phyloP scores from a whole-genome alignment of 2,113 vertebrate genomes.

The Cyrtonyx montezumae region DNA sequence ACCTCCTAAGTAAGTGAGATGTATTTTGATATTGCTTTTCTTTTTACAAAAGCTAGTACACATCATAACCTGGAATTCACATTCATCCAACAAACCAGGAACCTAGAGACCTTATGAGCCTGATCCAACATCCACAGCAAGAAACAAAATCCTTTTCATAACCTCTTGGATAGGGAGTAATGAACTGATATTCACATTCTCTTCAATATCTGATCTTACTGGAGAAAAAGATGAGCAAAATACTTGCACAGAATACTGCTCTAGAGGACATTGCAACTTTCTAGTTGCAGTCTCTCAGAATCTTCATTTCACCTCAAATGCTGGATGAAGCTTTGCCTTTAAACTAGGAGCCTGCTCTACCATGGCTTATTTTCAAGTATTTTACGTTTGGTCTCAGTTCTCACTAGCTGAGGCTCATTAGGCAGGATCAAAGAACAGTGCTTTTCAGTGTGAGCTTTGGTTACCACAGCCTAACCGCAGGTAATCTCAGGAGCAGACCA shows the following conservation, averaged over 20 bases:
- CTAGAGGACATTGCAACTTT: background rate
- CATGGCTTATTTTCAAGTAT: background rate
- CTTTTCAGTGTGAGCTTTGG: background rate
- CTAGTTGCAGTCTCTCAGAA: background rate
- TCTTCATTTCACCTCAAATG: background rate
- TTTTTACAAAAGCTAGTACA: constrained; percentile 29
- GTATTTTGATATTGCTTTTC: background rate
- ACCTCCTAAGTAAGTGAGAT: constrained; percentile 23
- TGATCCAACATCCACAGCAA: background rate
- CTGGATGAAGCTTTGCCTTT: background rate
- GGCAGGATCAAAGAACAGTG: constrained; percentile 15
- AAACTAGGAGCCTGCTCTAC: background rate
- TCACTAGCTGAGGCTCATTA: background rate
- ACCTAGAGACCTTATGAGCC: background rate
- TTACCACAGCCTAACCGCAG: constrained; percentile 22
- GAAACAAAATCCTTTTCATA: background rate
- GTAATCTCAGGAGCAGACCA: constrained; percentile 19
- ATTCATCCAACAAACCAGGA: background rate
- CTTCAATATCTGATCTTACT: background rate
- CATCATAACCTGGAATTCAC: background rate
- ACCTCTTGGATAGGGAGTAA: background rate
- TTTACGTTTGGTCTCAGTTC: background rate
- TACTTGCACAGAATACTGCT: background rate
- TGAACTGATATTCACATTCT: background rate
- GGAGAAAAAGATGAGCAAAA: background rate